These are phyloP conservation scores for Clistopyga incitator DNA, from an alignment of 2,888 invertebrate species.

Conservation along the genomic window DNA sequence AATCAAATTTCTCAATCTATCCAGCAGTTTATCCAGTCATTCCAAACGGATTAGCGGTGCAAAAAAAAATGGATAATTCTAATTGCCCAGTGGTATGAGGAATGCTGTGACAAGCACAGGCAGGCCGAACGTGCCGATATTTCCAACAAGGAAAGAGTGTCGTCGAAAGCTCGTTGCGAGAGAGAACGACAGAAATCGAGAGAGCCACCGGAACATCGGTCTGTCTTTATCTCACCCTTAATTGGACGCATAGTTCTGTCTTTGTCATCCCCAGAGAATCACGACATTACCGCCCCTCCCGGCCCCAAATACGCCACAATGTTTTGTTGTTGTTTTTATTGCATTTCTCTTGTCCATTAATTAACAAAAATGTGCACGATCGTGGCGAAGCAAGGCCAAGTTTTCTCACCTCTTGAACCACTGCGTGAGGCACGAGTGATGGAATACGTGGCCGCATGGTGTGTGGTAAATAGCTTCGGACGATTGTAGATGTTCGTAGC, in stretches of 20 bases:
- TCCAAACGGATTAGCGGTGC: background rate
- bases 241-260: background rate
- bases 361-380: background rate
- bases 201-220: background rate
- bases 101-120: background rate
- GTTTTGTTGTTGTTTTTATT: background rate
- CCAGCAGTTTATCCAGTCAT: background rate
- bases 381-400: constrained; percentile 1
- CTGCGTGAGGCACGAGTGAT: constrained; percentile 54
- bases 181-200: background rate
- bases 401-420: constrained; percentile 62
- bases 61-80: background rate
- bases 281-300: background rate
- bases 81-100: background rate
- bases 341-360: background rate
- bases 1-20: background rate
- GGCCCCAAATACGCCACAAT: background rate
- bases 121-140: background rate
- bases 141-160: background rate
- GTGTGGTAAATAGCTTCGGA: constrained; percentile 58
- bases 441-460: constrained; percentile 63
- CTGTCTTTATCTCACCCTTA: background rate
- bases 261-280: background rate
- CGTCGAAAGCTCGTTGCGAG: background rate
- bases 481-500: constrained; percentile 61